Percentiles rank a stretch among this genome's conserved stretches.
Evolutionary conservation across 2,113 vertebrate species (phyloP).

Genomic region (Ammospiza caudacuta): DNA sequence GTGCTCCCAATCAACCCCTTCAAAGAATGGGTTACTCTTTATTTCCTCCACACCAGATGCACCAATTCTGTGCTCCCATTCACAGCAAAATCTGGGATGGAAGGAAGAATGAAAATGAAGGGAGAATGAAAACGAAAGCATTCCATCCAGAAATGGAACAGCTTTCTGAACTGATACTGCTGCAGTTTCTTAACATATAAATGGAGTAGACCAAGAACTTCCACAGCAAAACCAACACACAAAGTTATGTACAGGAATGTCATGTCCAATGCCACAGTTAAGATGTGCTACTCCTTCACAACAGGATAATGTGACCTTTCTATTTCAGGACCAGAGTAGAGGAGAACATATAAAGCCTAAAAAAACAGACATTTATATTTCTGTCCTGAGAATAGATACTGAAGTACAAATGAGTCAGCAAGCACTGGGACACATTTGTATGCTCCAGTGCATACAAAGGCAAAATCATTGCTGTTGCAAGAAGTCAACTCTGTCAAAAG

Average conservation of each 20-base stretch:
- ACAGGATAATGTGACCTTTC: not conserved
- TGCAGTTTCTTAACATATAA: not conserved
- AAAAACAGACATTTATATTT: not conserved
- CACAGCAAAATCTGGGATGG: slow-evolving; percentile 94
- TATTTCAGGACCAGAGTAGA: not conserved
- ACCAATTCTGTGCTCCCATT: slow-evolving; percentile 94
- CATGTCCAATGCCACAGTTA: not conserved
- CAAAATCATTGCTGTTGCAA: not conserved
- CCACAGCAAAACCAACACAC: not conserved
- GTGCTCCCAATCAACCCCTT: slow-evolving; percentile 98
- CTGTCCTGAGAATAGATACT: not conserved
- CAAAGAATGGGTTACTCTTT: slow-evolving; percentile 95
- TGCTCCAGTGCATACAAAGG: not conserved
- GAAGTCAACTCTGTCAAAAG: not conserved
- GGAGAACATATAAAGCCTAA: not conserved
- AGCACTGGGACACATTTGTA: not conserved
- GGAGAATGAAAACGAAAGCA: slow-evolving; percentile 30
- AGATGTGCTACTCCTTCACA: not conserved
- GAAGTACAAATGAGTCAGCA: not conserved
- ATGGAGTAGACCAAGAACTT: not conserved
- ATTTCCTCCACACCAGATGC: slow-evolving; percentile 92
- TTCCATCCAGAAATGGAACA: slow-evolving; percentile 37
- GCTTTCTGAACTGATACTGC: slow-evolving; percentile 1
- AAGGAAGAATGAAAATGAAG: slow-evolving; percentile 65
- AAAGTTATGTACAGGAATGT: not conserved